Percentiles rank a stretch among this genome's conserved stretches.
Evolutionary conservation across 2,113 vertebrate species (phyloP).

Genomic region (Nyctibius bracteatus): DNA sequence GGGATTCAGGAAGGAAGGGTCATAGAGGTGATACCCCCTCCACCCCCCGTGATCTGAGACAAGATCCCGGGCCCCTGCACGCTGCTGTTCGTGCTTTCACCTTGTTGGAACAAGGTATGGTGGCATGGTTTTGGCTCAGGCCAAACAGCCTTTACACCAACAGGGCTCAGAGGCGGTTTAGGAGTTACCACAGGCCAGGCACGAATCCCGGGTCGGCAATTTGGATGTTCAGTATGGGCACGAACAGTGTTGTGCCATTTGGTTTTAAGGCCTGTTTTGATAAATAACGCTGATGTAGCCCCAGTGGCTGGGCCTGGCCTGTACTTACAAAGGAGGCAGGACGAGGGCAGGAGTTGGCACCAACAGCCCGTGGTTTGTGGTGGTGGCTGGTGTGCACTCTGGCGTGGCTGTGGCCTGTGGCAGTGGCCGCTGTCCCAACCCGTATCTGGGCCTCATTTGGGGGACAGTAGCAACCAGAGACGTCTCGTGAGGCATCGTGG

Average conservation of each 20-base stretch:
- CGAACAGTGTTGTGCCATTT: neutral
- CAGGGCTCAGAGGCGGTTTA: neutral
- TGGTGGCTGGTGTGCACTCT: neutral
- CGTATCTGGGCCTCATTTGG: neutral
- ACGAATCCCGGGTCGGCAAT: accelerated
- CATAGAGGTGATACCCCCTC: accelerated
- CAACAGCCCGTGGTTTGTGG: neutral
- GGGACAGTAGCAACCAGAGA: neutral
- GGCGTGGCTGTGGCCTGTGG: neutral
- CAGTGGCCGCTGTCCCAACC: neutral
- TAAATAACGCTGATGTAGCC: neutral
- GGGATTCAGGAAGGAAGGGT: neutral
- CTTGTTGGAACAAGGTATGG: neutral
- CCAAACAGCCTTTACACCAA: neutral
- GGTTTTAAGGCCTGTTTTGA: neutral
- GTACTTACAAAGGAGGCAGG: neutral
- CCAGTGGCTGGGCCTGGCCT: too few relatives aligned
- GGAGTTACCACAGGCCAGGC: neutral
- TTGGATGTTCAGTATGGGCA: neutral
- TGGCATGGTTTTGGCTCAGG: neutral
- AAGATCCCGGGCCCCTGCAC: accelerated
- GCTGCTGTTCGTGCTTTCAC: accelerated
- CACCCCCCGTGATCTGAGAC: accelerated
- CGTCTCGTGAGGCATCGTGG: accelerated
- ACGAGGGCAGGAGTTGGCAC: neutral